Percentiles rank a stretch among this genome's conserved stretches.
phyloP scores from a whole-genome alignment of 2,888 invertebrate species.

The Loripinus fragilis region DNA sequence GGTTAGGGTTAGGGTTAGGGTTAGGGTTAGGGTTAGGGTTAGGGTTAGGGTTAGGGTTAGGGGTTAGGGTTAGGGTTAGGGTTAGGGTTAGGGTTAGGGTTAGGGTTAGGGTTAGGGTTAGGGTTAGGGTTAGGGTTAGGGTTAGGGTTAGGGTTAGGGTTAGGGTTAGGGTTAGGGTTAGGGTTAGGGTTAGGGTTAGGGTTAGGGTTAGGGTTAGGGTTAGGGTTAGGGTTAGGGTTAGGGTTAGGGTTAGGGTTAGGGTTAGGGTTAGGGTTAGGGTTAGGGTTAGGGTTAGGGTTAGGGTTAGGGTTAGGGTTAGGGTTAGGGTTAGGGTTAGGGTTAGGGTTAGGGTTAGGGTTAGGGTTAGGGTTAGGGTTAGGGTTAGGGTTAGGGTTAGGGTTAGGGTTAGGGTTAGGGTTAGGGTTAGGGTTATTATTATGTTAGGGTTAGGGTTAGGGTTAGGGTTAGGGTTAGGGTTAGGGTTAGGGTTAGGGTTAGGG shows the following conservation, averaged over 20 bases:
- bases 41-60: slow-evolving; percentile 35
- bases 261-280: slow-evolving; percentile 13
- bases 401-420: slow-evolving; percentile 27
- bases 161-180: slow-evolving; percentile 10
- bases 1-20: slow-evolving; percentile 35
- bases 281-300: slow-evolving; percentile 23
- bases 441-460: slow-evolving; percentile 38
- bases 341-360: slow-evolving; percentile 24
- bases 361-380: slow-evolving; percentile 16
- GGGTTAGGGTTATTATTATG: slow-evolving; percentile 40
- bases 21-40: slow-evolving; percentile 53
- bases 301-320: slow-evolving; percentile 26
- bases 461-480: slow-evolving; percentile 21
- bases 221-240: slow-evolving; percentile 10
- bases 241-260: slow-evolving; percentile 16
- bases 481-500: background rate
- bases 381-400: slow-evolving; percentile 1
- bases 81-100: slow-evolving; percentile 16
- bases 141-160: background rate
- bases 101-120: slow-evolving; percentile 16
- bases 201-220: slow-evolving; percentile 10
- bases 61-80: background rate
- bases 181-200: slow-evolving; percentile 16
- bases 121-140: background rate
- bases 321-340: slow-evolving; percentile 24